Conservation (phyloP, 2,113 vertebrate species). For the Cochlearius cochlearius region DNA sequence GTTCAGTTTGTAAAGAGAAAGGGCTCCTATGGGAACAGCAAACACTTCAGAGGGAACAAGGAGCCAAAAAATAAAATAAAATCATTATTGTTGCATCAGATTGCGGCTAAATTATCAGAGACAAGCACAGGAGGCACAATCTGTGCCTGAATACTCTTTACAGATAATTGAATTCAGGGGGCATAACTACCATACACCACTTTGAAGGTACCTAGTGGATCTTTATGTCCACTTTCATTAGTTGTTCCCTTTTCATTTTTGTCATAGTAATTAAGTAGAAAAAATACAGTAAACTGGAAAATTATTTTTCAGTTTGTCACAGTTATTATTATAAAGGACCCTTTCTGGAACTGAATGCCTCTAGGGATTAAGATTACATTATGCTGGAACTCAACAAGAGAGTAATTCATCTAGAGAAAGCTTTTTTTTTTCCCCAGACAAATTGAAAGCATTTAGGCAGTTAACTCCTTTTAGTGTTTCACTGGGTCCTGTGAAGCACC, state of each 20-base stretch:
- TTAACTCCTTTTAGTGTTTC: background rate
- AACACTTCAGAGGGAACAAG: background rate
- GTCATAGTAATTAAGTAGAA: background rate
- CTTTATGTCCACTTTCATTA: background rate
- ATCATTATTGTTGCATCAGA: background rate
- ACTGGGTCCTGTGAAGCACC: background rate
- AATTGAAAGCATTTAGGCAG: background rate
- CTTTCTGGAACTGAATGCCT: background rate
- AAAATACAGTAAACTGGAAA: background rate
- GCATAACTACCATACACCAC: background rate
- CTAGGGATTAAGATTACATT: background rate
- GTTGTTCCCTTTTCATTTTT: background rate
- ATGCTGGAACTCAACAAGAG: background rate
- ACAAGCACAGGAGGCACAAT: background rate
- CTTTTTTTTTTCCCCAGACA: background rate
- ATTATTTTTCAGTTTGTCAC: background rate
- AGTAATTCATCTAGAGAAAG: background rate
- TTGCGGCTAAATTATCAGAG: slow-evolving; percentile 30
- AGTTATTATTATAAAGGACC: background rate
- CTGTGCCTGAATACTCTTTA: background rate
- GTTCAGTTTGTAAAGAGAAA: slow-evolving; percentile 20
- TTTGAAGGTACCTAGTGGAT: background rate
- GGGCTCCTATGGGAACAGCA: background rate
- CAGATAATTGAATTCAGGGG: background rate
- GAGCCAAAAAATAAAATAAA: background rate